Evolutionary conservation across 92 coral and sea anemone genomes (phyloP), one percentile per base, ranked within the genome.

Genomic region (Zoanthus gigantus): DNA sequence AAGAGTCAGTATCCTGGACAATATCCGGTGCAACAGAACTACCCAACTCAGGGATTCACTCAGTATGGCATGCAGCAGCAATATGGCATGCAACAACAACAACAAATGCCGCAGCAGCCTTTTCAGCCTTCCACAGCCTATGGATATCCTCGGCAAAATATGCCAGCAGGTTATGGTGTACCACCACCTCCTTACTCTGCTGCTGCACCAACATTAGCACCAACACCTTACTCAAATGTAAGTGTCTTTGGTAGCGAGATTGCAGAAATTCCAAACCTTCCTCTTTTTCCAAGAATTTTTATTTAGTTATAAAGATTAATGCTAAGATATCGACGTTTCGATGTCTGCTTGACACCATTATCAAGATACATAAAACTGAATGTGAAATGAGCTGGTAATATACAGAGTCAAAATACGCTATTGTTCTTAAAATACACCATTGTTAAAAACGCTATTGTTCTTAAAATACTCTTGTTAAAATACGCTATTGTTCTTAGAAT

Each of bases 131-230:
- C 78, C 48, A 56, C 82, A 54, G 14, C 66, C 37, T 82, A 78
- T 78, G 76, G 73, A 4, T 79, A 87, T 29, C 60, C 85, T 7
- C 84, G 46, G 18, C 89, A 81, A 34, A 68, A 78, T 60, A 44
- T 74, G 56, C 81, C 82, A 67, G 66, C 86, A 67, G 66, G 71
- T 29, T 91, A 91, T 91, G 94, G 96, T 18, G 89, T 78, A 42
- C 94, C 96, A n/a, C 96, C 94, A 72, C 96, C 96, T 47, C 96
- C 96, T 3, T 93, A 93, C 56, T 74, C 96, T 29, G 84, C 85
- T 54, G 74, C 83, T 3, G 66, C 96, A 31, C 92, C 88, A 29
- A 45, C 75, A 45, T 23, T 66, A 60, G 74, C 85, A 66, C 76
- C 61, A 0, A 52, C 85, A 81, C 11, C 85, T 5, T 81, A 81